These are phyloP conservation scores for Dolichoris vasculosae DNA, from an alignment of 1,140 invertebrate genomes.

Conservation along the genomic window DNA sequence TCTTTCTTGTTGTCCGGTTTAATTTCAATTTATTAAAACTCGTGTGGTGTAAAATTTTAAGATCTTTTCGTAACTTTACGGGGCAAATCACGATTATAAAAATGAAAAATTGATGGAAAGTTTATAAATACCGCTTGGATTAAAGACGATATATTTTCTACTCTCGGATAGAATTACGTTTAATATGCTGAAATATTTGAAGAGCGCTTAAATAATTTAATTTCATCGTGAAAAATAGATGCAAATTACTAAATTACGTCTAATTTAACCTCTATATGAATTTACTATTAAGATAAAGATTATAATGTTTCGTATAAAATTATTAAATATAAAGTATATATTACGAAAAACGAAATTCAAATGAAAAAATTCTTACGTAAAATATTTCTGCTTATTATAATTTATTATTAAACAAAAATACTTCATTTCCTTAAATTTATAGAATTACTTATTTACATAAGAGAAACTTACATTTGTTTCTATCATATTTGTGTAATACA, in stretches of 20 bases:
- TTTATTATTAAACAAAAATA: background rate
- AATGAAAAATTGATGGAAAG: no score
- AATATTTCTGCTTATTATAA: background rate
- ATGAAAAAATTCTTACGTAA: background rate
- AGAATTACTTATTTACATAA: slow-evolving; percentile 37
- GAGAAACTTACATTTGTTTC: slow-evolving; percentile 25
- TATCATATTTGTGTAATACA: slow-evolving; percentile 11
- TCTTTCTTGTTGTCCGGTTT: background rate
- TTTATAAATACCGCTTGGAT: no score
- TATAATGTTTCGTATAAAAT: background rate
- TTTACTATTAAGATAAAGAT: background rate
- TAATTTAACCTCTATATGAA: no score
- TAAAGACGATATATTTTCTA: no score
- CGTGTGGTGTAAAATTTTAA: background rate
- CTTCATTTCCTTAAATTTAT: slow-evolving; percentile 14
- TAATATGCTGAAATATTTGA: no score
- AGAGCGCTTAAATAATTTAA: no score
- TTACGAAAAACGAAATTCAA: background rate
- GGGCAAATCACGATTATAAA: no score
- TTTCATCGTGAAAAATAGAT: no score
- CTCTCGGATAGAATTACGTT: no score
- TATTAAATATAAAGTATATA: background rate
- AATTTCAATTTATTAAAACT: background rate
- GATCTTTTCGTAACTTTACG: no score
- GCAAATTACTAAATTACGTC: no score